Base-by-base conservation (phyloP, 1,140 invertebrate genomes). In the Eulimnadia texana region DNA sequence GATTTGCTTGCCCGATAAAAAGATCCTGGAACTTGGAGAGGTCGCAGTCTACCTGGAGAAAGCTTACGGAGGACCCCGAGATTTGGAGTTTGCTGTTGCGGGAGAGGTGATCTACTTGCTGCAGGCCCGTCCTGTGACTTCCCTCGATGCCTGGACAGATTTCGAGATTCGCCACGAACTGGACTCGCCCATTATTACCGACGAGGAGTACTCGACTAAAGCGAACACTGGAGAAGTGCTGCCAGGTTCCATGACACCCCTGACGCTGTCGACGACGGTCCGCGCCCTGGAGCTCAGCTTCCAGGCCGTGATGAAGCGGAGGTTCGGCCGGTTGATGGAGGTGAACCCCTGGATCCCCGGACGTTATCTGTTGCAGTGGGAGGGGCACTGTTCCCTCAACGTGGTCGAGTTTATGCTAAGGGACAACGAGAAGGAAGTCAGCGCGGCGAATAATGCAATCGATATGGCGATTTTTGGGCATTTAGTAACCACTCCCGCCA, bases 161-260 rank as follows among this genome's bases (percentile, higher is more conserved):
- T 85, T 82, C 65, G 85, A 89, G 67, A 65, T 89, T 10, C 71
- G 77, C 1, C 85, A 86, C 68, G 85, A 90, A 70, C 74, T 84
- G 64, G 85, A 88, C 72, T 72, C 74, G 10, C 72, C 82, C 0
- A 68, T 82, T 3, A 63, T 71, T 3, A 70, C 68, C 10, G 70
- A 74, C n/a, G 64, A 67, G 9, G 76, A 79, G 29, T 66, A 70
- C 33, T 55, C 70, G 2, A 76, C 74, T n/a, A 74, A 70, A 61
- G 73, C 72, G 1, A 78, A 78, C 63, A 70, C 73, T 13, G 72
- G 74, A 42, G 85, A 87, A 74, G 84, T 86, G 65, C 68, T 78
- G 60, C 79, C 79, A 2, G 71, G 74, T 24, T 72, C 74, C 3
- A 42, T 72, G 1, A 73, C 75, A 49, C 75, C 78, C 2, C 68